A percentile compares a stretch with the other conserved stretches of the same genome.
Evolutionary conservation across 2,113 vertebrate species (phyloP).

Genomic region (Callaeas wilsoni): DNA sequence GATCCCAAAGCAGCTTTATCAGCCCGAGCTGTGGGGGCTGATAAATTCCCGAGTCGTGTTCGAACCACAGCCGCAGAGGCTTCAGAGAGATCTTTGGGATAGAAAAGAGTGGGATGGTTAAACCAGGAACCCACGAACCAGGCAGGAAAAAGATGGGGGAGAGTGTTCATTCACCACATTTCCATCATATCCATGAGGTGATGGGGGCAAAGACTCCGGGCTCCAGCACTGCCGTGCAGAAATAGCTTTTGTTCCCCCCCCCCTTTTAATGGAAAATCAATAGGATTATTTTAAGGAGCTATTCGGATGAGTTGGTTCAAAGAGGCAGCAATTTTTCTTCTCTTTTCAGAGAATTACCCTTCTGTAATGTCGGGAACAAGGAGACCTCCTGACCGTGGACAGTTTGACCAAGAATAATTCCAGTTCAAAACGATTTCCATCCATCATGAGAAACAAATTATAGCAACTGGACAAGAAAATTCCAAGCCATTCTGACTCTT

Average conservation of each 20-base stretch:
- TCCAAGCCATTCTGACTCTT: neutral
- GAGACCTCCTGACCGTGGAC: neutral
- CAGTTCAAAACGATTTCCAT: neutral
- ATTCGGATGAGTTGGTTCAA: neutral
- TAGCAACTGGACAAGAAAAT: neutral
- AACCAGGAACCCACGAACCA: neutral
- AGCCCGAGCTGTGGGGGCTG: neutral
- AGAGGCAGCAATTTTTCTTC: conserved; percentile 32
- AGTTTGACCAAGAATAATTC: conserved; percentile 24
- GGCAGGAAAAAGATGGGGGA: neutral
- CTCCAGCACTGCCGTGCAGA: neutral
- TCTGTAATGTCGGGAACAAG: neutral
- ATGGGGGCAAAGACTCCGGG: neutral
- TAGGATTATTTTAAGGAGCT: conserved; percentile 35
- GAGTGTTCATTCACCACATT: neutral
- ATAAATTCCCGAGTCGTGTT: neutral
- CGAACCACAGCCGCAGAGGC: neutral
- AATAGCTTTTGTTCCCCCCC: neutral
- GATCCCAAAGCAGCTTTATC: neutral
- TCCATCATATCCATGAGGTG: neutral
- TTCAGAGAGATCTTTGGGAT: neutral
- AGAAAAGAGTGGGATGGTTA: neutral
- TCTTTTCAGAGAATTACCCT: conserved; percentile 2
- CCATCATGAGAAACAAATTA: conserved; percentile 7
- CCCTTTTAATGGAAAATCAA: neutral